Conservation (phyloP, 2,113 vertebrate species). For the Phylloscopus trochilus region DNA sequence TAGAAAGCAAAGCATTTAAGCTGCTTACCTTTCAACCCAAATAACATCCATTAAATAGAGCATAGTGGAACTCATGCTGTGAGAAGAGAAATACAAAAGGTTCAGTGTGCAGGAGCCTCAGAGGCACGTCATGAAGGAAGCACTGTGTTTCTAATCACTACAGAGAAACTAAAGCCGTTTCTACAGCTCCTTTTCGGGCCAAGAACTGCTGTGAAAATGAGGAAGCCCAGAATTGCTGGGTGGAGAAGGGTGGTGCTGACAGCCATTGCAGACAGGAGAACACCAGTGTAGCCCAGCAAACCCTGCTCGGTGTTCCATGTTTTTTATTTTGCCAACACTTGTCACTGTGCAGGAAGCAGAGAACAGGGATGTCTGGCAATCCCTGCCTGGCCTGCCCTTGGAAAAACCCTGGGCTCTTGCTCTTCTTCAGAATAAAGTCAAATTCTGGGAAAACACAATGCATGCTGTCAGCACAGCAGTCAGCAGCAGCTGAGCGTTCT, state of each 20-base stretch:
- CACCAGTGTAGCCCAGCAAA: not conserved
- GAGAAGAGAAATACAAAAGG: not conserved
- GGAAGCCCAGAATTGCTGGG: not conserved
- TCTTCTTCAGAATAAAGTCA: not conserved
- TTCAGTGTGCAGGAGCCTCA: not conserved
- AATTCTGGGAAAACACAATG: not conserved
- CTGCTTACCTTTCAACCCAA: slow-evolving; percentile 36
- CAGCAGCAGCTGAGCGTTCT: not conserved
- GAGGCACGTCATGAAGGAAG: not conserved
- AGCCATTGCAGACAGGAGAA: not conserved
- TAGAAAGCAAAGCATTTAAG: slow-evolving; percentile 38
- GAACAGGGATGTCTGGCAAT: not conserved
- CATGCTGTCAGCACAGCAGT: not conserved
- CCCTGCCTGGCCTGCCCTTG: not conserved
- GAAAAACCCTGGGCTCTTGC: not conserved
- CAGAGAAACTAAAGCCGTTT: not conserved
- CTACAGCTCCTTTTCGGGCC: not conserved
- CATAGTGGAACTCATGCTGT: not conserved
- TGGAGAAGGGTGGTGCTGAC: not conserved
- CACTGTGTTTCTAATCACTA: not conserved
- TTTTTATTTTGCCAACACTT: not conserved
- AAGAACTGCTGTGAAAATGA: not conserved
- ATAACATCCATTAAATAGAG: slow-evolving; percentile 1
- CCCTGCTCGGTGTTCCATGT: not conserved
- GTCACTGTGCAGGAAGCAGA: not conserved